Evolutionary conservation across 1,140 invertebrate genomes (phyloP).

Genomic region (Asobara japonica): DNA sequence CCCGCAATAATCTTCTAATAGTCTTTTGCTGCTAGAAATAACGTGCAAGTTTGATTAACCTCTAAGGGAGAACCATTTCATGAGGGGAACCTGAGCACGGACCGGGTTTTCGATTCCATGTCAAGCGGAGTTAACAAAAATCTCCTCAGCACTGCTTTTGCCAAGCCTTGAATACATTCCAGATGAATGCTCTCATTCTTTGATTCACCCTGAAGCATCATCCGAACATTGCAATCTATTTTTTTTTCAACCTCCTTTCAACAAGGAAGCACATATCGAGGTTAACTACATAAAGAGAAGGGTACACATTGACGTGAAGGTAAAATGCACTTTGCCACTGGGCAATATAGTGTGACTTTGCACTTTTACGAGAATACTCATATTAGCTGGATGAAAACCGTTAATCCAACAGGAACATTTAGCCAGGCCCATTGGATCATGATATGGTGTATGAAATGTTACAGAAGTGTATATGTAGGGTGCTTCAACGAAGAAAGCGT

Average conservation of each 20-base stretch:
- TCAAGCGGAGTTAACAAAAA: background rate
- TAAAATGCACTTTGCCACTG: conserved; percentile 31
- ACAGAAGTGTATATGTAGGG: background rate
- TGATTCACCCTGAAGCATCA: conserved; percentile 9
- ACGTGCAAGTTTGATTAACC: no score
- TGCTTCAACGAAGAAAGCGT: conserved; percentile 4
- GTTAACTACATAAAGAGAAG: conserved; percentile 31
- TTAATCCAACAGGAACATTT: conserved; percentile 34
- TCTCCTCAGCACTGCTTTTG: no score
- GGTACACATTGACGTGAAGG: conserved; percentile 31
- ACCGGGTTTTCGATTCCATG: background rate
- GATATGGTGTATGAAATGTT: background rate
- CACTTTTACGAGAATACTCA: conserved; percentile 24
- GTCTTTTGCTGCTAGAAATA: no score
- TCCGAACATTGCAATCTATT: conserved; percentile 27
- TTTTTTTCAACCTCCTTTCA: conserved; percentile 35
- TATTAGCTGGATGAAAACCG: conserved; percentile 33
- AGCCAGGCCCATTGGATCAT: conserved; percentile 4
- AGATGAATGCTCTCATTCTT: background rate
- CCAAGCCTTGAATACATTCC: background rate
- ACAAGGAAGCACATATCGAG: conserved; percentile 30
- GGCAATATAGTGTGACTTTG: conserved; percentile 24
- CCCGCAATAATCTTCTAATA: no score
- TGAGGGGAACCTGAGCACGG: background rate
- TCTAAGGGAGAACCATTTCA: no score